These are phyloP conservation scores for Drosophila grimshawi DNA, from an alignment of 1,140 invertebrate genomes.

Conservation along the genomic window DNA sequence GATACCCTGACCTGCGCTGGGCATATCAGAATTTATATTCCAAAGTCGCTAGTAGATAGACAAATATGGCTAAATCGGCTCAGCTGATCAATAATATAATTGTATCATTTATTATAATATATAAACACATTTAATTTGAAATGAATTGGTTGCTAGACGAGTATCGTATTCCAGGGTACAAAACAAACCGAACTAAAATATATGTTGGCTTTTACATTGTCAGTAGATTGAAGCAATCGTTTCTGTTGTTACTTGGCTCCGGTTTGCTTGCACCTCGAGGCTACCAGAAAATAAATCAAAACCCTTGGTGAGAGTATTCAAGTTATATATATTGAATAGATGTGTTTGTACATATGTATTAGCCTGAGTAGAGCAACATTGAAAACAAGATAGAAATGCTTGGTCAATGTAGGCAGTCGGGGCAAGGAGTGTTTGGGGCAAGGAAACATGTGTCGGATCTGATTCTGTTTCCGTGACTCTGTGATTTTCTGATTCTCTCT, in stretches of 20 bases:
- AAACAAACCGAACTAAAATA: neutral
- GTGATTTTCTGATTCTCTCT: neutral
- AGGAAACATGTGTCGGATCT: conserved; percentile 5
- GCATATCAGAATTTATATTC: no score
- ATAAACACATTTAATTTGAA: neutral
- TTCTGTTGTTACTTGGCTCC: conserved; percentile 17
- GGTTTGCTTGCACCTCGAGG: conserved; percentile 6
- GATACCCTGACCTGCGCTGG: neutral
- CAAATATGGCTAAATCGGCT: no score
- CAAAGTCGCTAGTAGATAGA: no score
- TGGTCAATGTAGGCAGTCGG: neutral
- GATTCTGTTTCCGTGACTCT: neutral
- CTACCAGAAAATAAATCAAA: neutral
- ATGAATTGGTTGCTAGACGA: neutral
- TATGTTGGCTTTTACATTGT: neutral
- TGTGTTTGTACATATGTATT: neutral
- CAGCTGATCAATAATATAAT: no score
- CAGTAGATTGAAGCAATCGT: neutral
- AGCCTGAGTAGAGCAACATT: neutral
- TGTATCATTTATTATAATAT: no score
- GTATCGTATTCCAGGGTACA: conserved; percentile 15
- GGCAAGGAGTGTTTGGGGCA: neutral
- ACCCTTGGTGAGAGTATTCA: conserved; percentile 19
- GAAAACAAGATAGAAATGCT: neutral
- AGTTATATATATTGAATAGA: neutral